Evolutionary conservation across 2,797 vertebrate species (phyloP).

Genomic region (Chiroxiphia lanceolata): DNA sequence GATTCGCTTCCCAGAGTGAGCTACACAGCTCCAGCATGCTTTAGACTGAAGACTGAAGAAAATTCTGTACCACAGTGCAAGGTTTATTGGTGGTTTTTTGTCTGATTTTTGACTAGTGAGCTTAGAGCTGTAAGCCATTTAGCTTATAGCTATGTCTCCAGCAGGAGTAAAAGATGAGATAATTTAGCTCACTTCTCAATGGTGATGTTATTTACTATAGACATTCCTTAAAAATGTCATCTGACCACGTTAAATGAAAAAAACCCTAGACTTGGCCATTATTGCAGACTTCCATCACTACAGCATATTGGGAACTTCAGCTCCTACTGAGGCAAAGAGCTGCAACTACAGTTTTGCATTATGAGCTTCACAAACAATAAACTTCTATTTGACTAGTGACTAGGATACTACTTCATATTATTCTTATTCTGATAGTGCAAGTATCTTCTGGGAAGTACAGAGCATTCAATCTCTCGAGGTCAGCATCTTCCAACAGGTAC

Average conservation of each 20-base stretch:
- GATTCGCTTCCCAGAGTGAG: accelerated
- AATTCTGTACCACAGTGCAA: neutral
- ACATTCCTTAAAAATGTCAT: neutral
- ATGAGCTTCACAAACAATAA: neutral
- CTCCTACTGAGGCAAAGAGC: neutral
- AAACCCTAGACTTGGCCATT: neutral
- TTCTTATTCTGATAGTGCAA: neutral
- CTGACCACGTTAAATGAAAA: neutral
- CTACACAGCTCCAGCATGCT: neutral
- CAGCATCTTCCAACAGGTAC: constrained; percentile 65
- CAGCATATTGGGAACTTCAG: neutral
- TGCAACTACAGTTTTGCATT: neutral
- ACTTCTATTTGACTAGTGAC: neutral
- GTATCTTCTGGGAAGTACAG: neutral
- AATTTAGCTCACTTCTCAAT: neutral
- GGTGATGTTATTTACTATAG: neutral
- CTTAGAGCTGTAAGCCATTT: neutral
- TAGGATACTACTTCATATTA: neutral
- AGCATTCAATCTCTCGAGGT: constrained; percentile 73
- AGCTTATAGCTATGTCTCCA: neutral
- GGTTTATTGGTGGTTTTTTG: neutral
- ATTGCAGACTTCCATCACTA: neutral
- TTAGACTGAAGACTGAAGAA: neutral
- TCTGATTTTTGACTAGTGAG: neutral
- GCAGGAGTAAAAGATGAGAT: neutral